These are phyloP conservation scores for Xestia c-nigrum DNA, from an alignment of 2,888 invertebrate genomes.

Conservation along the genomic window DNA sequence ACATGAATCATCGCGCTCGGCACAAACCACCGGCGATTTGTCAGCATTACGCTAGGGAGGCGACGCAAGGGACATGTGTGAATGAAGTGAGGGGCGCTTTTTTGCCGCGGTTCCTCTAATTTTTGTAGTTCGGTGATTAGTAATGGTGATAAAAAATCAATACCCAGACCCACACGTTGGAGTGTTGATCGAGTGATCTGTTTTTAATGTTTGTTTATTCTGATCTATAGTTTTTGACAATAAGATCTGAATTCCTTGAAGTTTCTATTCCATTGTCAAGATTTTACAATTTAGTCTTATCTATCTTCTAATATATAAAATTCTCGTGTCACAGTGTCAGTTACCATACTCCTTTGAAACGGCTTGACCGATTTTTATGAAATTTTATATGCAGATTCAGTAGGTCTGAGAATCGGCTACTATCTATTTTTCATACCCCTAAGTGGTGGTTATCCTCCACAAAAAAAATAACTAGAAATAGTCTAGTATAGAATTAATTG, in stretches of 20 bases:
- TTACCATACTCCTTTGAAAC: too few relatives aligned
- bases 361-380: too few relatives aligned
- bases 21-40: conserved; percentile 84
- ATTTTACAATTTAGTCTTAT: neutral
- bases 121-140: conserved; percentile 56
- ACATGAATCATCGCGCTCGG: conserved; percentile 85
- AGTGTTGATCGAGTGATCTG: conserved; percentile 32
- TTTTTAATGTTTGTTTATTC: conserved; percentile 4
- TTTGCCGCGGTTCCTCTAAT: conserved; percentile 46
- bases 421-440: too few relatives aligned
- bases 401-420: too few relatives aligned
- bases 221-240: neutral
- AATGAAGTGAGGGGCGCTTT: conserved; percentile 62
- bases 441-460: too few relatives aligned
- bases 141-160: conserved; percentile 53
- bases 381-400: too few relatives aligned
- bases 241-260: neutral
- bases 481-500: too few relatives aligned
- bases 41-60: conserved; percentile 80
- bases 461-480: too few relatives aligned
- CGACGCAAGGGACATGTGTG: conserved; percentile 65
- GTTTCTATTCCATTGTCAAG: neutral
- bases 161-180: conserved; percentile 12
- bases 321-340: too few relatives aligned
- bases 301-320: too few relatives aligned